Percentiles rank a stretch among this genome's conserved stretches.
phyloP scores from a whole-genome alignment of 2,888 invertebrate species.

The Empis livida region DNA sequence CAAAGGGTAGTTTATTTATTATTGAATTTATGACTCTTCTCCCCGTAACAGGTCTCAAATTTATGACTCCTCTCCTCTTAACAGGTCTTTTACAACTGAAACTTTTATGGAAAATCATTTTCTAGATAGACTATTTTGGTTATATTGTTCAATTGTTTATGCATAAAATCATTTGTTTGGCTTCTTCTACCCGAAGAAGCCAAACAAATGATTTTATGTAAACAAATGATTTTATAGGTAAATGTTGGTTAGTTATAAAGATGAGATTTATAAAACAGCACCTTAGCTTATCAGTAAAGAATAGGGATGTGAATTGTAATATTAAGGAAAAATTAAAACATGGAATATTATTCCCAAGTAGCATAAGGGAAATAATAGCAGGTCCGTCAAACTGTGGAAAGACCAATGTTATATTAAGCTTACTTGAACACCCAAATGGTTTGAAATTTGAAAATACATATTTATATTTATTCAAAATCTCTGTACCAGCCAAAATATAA shows the following conservation, averaged over 20 bases:
- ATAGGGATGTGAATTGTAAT: neutral
- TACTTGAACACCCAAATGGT: no score
- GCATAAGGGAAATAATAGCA: constrained; percentile 17
- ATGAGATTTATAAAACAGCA: constrained; percentile 1
- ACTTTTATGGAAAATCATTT: neutral
- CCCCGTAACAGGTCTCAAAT: neutral
- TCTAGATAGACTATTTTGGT: neutral
- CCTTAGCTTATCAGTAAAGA: neutral
- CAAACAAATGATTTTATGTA: no score
- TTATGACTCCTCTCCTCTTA: constrained; percentile 4
- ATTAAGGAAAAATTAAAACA: constrained; percentile 11
- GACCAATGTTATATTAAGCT: constrained; percentile 9
- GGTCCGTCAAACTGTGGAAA: constrained; percentile 29
- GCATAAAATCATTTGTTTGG: no score
- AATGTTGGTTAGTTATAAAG: constrained; percentile 9
- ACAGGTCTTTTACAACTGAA: neutral
- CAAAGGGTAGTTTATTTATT: constrained; percentile 16
- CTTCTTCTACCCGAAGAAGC: no score
- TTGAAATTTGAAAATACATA: no score
- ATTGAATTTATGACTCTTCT: constrained; percentile 9
- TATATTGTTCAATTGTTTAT: neutral
- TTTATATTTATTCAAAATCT: no score
- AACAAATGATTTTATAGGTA: no score
- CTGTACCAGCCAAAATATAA: no score
- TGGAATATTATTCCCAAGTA: constrained; percentile 19